Evolutionary conservation across 2,797 vertebrate species (phyloP).

Genomic region (Potorous gilbertii): DNA sequence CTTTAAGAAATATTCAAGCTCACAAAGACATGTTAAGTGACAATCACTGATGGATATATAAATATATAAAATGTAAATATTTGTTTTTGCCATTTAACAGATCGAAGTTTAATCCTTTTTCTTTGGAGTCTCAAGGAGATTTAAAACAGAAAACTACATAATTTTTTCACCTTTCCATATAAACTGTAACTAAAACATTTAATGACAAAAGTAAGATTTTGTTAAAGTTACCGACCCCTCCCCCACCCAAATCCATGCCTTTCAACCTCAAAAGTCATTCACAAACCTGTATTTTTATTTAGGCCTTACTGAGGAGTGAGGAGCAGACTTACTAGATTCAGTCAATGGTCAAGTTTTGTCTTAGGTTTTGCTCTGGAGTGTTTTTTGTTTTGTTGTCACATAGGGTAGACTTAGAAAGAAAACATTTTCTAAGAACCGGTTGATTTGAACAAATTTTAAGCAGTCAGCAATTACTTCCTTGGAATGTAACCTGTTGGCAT

Average conservation of each 20-base stretch:
- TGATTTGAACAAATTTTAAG: slow-evolving; percentile 57
- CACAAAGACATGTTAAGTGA: slow-evolving; percentile 43
- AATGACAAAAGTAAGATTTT: slow-evolving; percentile 76
- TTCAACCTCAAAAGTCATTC: slow-evolving; percentile 74
- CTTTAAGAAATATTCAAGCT: slow-evolving; percentile 77
- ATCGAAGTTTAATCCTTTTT: slow-evolving; percentile 66
- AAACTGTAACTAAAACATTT: slow-evolving; percentile 70
- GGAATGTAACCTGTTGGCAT: slow-evolving; percentile 69
- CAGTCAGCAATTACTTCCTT: slow-evolving; percentile 54
- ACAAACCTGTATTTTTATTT: slow-evolving; percentile 65
- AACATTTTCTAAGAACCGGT: slow-evolving; percentile 52
- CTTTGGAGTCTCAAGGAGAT: slow-evolving; percentile 77
- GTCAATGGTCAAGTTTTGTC: slow-evolving; percentile 14
- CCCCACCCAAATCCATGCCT: slow-evolving; percentile 44
- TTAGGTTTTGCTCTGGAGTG: background rate
- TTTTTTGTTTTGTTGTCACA: background rate
- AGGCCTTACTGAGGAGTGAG: slow-evolving; percentile 68
- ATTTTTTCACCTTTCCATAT: slow-evolving; percentile 69
- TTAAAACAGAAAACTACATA: slow-evolving; percentile 78
- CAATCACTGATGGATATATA: background rate
- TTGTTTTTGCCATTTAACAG: slow-evolving; percentile 12
- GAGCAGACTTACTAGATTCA: slow-evolving; percentile 63
- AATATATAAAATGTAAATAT: background rate
- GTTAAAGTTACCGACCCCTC: slow-evolving; percentile 64
- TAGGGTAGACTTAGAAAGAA: slow-evolving; percentile 59